Evolutionary conservation across 2,113 vertebrate genomes (phyloP).

Genomic region (Ictalurus furcatus): DNA sequence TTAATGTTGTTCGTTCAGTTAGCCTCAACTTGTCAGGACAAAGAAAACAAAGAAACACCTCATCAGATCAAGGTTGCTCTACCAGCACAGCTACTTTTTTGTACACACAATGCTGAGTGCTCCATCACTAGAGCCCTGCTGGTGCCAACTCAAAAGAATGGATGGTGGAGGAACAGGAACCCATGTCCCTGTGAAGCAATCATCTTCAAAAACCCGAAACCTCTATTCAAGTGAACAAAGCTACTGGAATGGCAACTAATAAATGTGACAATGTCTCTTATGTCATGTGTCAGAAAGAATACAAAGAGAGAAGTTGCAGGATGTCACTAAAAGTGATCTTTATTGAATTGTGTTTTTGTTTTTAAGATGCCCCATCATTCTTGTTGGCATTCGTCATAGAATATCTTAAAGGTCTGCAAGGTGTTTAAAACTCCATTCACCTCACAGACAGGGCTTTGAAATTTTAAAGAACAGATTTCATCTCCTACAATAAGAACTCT

Average conservation of each 20-base stretch:
- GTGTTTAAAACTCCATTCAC: conserved; percentile 1
- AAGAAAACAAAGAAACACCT: conserved; percentile 5
- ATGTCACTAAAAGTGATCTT: neutral
- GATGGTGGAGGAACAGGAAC: conserved; percentile 28
- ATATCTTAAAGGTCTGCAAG: conserved; percentile 7
- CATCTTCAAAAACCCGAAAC: conserved; percentile 35
- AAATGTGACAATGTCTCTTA: conserved; percentile 4
- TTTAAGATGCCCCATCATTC: neutral
- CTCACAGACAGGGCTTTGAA: neutral
- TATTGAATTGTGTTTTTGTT: neutral
- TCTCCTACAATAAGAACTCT: neutral
- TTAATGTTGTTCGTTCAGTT: neutral
- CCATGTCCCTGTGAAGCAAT: conserved; percentile 14
- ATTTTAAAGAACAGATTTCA: neutral
- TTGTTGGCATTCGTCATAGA: neutral
- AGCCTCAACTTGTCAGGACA: neutral
- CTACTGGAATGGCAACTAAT: conserved; percentile 15
- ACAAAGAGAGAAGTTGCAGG: neutral
- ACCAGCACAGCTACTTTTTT: neutral
- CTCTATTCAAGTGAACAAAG: conserved; percentile 22
- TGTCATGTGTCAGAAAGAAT: neutral
- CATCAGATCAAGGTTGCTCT: neutral
- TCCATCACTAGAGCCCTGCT: neutral
- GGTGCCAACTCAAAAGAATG: conserved; percentile 25
- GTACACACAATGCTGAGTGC: conserved; percentile 9